phyloP scores from a whole-genome alignment of 2,888 invertebrate genomes.

The Lasioglossum figueresi region DNA sequence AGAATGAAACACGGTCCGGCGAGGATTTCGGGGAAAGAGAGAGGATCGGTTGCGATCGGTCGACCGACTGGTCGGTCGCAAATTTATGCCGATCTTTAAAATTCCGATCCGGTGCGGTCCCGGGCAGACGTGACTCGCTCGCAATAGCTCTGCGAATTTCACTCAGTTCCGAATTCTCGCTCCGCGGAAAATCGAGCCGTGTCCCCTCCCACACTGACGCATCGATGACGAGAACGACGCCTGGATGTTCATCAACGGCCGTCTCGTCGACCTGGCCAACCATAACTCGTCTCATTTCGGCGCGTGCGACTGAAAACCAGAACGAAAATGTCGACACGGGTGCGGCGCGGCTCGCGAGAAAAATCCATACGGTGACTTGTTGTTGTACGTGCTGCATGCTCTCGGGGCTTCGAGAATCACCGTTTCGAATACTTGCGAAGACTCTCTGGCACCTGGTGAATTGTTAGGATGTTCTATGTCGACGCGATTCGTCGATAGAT shows the following conservation, averaged over 20 bases:
- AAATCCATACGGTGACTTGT: neutral
- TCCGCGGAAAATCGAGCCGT: slow-evolving; percentile 16
- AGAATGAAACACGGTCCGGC: slow-evolving; percentile 19
- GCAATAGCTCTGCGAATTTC: slow-evolving; percentile 26
- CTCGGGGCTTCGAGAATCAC: neutral
- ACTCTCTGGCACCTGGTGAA: neutral
- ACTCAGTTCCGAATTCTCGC: neutral
- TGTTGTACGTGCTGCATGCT: neutral
- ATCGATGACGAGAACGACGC: neutral
- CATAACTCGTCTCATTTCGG: neutral
- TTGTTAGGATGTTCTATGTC: neutral
- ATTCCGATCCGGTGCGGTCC: slow-evolving; percentile 26
- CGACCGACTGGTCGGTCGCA: neutral
- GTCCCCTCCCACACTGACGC: neutral
- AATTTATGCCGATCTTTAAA: slow-evolving; percentile 44
- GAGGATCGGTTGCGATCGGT: too few species aligned
- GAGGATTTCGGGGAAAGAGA: neutral
- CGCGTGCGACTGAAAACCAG: neutral
- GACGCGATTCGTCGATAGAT: too few species aligned
- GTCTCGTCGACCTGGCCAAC: neutral
- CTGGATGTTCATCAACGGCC: neutral
- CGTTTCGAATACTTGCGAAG: neutral
- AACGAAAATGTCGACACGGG: neutral
- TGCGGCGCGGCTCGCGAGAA: neutral
- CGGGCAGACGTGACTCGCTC: slow-evolving; percentile 21